Evolutionary conservation across 2,888 invertebrate genomes (phyloP), one percentile per base, ranked within the genome.

Genomic region (Microdon myrmicae): DNA sequence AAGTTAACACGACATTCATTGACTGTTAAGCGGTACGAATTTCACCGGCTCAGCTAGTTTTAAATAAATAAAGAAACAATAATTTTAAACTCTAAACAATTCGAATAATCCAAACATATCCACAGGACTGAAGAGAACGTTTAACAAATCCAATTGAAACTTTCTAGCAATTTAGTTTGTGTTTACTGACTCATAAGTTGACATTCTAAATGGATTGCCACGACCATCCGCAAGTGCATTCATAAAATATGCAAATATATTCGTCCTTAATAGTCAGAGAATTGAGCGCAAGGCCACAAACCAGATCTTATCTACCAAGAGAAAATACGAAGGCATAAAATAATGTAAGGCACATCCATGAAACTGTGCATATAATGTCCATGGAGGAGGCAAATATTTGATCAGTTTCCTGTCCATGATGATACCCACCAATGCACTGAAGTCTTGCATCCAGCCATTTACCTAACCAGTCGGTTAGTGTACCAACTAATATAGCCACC

Each of bases 231-330:
- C 47, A 55, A 22, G 39, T 35, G 44, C 61, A 49, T 51, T 45
- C 41, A 54, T 51, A 51, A 45, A 51, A 49, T 56, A 61, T 56
- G 61, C 61, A 56, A 61, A 61, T 64, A 56, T 64, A 64, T 64
- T 64, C 56, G 51, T 56, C 38, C 41, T 51, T 41, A 56, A 56
- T 56, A 41, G 56, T 43, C 45, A 35, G 37, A 64, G n/a, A 64
- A 56, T 64, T 47, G 38, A 61, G 51, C 45, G 22, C 56, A 64
- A 51, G 45, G 56, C 32, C 45, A n/a, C n/a, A n/a, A n/a, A n/a
- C n/a, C n/a, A 44, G 32, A 39, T 20, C 39, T 44, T 38, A 48
- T 49, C 17, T 28, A 13, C 9, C 26, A 20, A 25, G n/a, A 28
- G 19, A 29, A 29, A 14, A 22, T 14, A 31, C 28, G 8, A 49